Conservation (phyloP, 2,888 invertebrate species). For the Crocallis elinguaria region DNA sequence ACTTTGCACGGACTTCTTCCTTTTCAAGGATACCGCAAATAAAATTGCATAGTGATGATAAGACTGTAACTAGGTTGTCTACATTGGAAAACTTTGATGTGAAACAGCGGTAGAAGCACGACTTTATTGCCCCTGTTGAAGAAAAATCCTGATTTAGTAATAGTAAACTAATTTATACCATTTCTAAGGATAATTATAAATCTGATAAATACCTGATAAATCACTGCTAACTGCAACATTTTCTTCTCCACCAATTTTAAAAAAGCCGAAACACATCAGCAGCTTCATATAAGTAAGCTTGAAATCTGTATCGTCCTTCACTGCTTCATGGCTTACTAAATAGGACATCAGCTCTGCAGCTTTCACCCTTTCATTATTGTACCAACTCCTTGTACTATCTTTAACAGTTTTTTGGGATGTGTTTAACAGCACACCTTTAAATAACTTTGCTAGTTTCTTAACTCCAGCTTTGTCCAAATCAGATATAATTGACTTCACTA, state of each 20-base stretch:
- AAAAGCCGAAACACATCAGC: slow-evolving; percentile 87
- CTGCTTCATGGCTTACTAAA: slow-evolving; percentile 81
- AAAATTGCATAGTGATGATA: slow-evolving; percentile 84
- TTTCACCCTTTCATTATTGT: slow-evolving; percentile 88
- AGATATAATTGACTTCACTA: slow-evolving; percentile 87
- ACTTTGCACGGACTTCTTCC: slow-evolving; percentile 75
- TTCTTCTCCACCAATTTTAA: slow-evolving; percentile 82
- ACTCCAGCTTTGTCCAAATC: slow-evolving; percentile 86
- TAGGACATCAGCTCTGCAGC: slow-evolving; percentile 83
- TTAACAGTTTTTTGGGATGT: slow-evolving; percentile 80
- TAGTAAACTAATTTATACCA: no score
- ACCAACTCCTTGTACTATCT: slow-evolving; percentile 85
- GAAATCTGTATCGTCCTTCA: slow-evolving; percentile 86
- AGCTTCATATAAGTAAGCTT: slow-evolving; percentile 87
- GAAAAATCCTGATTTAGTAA: background rate
- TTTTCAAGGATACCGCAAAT: slow-evolving; percentile 82
- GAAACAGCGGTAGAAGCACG: slow-evolving; percentile 88
- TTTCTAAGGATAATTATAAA: no score
- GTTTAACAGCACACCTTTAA: slow-evolving; percentile 86
- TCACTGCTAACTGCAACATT: slow-evolving; percentile 83
- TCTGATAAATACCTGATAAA: slow-evolving; percentile 87
- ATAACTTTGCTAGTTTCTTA: slow-evolving; percentile 86
- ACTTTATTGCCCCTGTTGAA: slow-evolving; percentile 84
- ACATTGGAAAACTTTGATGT: slow-evolving; percentile 88
- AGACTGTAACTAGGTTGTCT: slow-evolving; percentile 84